These are phyloP conservation scores for Brachyrhaphis roseni DNA, from an alignment of 2,797 vertebrate genomes.

Conservation along the genomic window DNA sequence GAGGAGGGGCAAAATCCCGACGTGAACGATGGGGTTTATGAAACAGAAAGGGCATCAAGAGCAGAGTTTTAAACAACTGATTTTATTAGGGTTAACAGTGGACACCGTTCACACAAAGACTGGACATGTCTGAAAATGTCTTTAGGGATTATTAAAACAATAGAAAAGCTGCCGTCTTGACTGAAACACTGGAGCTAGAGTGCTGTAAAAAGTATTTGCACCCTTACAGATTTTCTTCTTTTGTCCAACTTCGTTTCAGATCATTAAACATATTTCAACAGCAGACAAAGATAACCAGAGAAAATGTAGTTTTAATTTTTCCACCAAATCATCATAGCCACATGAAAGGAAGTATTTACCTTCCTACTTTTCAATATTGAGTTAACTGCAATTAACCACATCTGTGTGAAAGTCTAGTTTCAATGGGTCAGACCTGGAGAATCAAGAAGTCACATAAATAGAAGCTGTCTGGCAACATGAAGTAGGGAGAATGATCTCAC, in stretches of 20 bases:
- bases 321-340: neutral
- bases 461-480: neutral
- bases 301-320: neutral
- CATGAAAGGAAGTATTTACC: neutral
- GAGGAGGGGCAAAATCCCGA: neutral
- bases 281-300: neutral
- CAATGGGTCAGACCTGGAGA: neutral
- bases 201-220: neutral
- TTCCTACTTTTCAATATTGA: neutral
- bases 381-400: neutral
- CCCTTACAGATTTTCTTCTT: neutral
- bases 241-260: neutral
- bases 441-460: neutral
- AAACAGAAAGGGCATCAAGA: neutral
- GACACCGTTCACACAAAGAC: neutral
- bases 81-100: constrained; percentile 28
- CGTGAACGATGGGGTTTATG: neutral
- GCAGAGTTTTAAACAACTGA: neutral
- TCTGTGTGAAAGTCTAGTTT: neutral
- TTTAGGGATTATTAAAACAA: neutral
- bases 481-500: neutral
- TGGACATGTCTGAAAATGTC: neutral
- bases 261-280: neutral
- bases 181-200: neutral
- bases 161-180: constrained; percentile 21